A percentile compares a stretch with the other conserved stretches of the same genome.
phyloP scores from a whole-genome alignment of 2,113 vertebrate genomes.

The Taxidea taxus region DNA sequence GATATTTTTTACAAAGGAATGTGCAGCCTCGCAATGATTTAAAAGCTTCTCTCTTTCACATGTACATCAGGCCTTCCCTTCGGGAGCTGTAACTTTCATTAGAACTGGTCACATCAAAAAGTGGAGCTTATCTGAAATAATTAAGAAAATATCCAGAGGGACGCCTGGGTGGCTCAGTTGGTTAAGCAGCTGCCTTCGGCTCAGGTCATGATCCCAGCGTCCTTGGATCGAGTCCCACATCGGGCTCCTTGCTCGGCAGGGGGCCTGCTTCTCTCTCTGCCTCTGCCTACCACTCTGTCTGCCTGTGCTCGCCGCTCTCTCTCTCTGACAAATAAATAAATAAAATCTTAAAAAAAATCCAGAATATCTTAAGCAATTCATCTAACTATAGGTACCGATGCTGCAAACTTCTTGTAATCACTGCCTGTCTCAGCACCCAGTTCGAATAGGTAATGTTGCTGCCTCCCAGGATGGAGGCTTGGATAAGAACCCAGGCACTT shows the following conservation, averaged over 20 bases:
- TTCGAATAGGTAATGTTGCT: neutral
- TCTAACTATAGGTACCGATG: neutral
- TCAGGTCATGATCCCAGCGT: too few species aligned
- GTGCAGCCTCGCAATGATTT: neutral
- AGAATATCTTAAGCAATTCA: neutral
- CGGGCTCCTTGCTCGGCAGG: too few species aligned
- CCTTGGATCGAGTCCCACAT: too few species aligned
- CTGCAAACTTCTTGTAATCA: neutral
- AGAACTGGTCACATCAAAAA: neutral
- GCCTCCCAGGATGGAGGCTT: accelerated
- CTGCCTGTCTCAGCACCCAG: neutral
- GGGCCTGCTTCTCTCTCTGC: too few species aligned
- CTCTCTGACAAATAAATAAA: too few species aligned
- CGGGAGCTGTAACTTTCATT: neutral
- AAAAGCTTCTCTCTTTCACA: neutral
- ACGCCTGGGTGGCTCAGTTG: too few species aligned
- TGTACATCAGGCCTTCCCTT: neutral
- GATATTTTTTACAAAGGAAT: conserved; percentile 22
- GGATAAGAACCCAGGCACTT: neutral
- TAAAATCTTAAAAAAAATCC: too few species aligned
- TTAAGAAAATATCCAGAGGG: neutral
- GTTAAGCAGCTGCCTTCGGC: too few species aligned
- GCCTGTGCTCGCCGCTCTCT: too few species aligned
- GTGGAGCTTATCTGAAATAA: conserved; percentile 6
- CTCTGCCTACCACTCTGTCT: too few species aligned